Evolutionary conservation across 2,888 invertebrate species (phyloP).

Genomic region (Stenurella melanura): DNA sequence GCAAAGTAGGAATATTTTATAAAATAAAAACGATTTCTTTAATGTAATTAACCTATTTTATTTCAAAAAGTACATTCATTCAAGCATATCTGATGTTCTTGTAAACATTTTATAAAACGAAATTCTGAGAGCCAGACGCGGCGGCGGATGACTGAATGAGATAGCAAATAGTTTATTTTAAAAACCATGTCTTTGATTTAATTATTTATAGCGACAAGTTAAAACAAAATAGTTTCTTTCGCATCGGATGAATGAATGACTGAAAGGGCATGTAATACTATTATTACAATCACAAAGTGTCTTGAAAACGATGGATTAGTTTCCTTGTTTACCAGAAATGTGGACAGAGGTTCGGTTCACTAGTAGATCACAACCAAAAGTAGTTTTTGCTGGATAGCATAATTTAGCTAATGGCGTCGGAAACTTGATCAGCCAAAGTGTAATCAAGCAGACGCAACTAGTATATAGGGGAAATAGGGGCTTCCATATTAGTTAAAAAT

Average conservation of each 20-base stretch:
- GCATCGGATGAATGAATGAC: background rate
- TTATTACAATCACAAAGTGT: constrained; percentile 19
- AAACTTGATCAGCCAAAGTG: constrained; percentile 29
- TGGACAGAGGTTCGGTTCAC: constrained; percentile 19
- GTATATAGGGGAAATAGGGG: background rate
- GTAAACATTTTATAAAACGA: no score
- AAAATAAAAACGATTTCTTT: no score
- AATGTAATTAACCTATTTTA: no score
- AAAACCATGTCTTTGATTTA: no score
- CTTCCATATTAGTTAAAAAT: background rate
- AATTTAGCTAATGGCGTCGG: constrained; percentile 33
- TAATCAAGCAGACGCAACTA: constrained; percentile 30
- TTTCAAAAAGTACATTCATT: no score
- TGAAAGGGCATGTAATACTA: background rate
- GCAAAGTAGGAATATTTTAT: no score
- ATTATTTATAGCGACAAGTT: no score
- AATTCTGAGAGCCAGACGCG: no score
- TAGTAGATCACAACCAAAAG: constrained; percentile 24
- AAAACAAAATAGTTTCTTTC: no score
- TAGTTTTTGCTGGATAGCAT: constrained; percentile 23
- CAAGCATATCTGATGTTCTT: no score
- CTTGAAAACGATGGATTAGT: constrained; percentile 13
- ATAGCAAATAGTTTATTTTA: no score
- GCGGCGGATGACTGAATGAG: no score
- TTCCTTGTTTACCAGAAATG: constrained; percentile 24